Base-by-base conservation (phyloP, 2,888 invertebrate species). In the Pristionchus japonicus region DNA sequence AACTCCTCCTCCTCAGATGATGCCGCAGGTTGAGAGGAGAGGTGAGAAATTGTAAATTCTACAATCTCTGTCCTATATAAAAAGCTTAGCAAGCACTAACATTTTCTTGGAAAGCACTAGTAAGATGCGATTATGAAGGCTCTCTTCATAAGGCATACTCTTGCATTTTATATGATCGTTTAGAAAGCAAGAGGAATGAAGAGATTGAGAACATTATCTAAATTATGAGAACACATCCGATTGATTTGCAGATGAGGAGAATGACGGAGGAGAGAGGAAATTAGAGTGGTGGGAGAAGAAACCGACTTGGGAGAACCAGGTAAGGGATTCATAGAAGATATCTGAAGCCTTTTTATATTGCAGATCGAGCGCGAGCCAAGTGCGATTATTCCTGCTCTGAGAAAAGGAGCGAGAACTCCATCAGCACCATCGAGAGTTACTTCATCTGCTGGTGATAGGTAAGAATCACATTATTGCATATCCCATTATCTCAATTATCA, bases 261-360 rank as follows among this genome's bases (percentile, higher is more conserved):
- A 86, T 20, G 85, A 85, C 2, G 86, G 67, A 64, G 85, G 86
- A 15, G 86, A 70, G 40, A 43, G 34, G 31, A 67, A 86, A 15
- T 20, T 89, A 17, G 92, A 92, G 74, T 92, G 92, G 92, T 92
- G 92, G 92, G 92, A 92, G 88, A 92, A 91, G 89, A 92, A 92
- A 61, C 90, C 91, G 1, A 89, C 89, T 20, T 90, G 90, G 90
- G 89, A 90, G 85, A 88, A 90, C 37, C 89, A 89, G 90, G 90
- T 90, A 34, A 9, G 43, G 13, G n/a, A 74, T 74, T 64, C 3
- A 4, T 64, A 3, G 61, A 77, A 13, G 1, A 27, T 77, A 27
- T 15, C 11, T n/a, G 27, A 77, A 27, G 13, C 6, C 1, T n/a
- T 23, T 11, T 40, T 77, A 17, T 11, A 47, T n/a, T 9, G n/a